phyloP scores from a whole-genome alignment of 2,797 vertebrate genomes.

The Muraenolepis orangiensis region DNA sequence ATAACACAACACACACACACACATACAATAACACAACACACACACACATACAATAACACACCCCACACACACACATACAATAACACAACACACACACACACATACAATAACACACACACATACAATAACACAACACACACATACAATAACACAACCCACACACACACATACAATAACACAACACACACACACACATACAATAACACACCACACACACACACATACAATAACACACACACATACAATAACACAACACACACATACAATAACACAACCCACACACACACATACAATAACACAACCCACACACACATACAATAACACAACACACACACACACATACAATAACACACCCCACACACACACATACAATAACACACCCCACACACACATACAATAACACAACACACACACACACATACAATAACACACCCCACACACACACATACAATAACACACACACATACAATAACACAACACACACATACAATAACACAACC shows the following conservation, averaged over 20 bases:
- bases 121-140: neutral
- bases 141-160: neutral
- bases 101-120: neutral
- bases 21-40: neutral
- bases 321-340: no score
- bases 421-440: no score
- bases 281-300: neutral
- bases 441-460: neutral
- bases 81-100: neutral
- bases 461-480: neutral
- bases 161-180: neutral
- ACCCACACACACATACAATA: neutral
- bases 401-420: neutral
- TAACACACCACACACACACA: no score
- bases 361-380: neutral
- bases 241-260: neutral
- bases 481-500: neutral
- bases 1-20: no score
- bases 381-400: neutral
- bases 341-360: neutral
- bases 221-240: no score
- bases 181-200: neutral
- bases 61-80: neutral
- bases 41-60: neutral
- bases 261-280: neutral